Percentiles rank a stretch among this genome's conserved stretches.
Conservation (phyloP, 1,140 invertebrate genomes). For the Gryllus bimaculatus region DNA sequence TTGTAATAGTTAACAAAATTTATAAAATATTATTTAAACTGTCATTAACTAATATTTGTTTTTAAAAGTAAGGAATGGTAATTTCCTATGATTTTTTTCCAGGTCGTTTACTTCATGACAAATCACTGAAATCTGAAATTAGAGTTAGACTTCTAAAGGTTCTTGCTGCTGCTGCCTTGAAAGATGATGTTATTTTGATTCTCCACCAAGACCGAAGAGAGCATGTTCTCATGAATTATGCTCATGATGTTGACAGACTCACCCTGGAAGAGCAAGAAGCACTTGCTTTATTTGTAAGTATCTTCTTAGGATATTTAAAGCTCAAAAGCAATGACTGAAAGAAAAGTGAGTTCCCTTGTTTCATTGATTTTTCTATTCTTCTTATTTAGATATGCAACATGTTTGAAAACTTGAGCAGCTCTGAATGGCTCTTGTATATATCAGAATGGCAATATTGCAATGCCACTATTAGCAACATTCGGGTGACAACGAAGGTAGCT, state of each 20-base stretch:
- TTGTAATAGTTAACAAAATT: no score
- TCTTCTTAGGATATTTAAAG: not conserved
- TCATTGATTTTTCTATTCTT: conserved; percentile 12
- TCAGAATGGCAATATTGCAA: conserved; percentile 75
- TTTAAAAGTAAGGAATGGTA: no score
- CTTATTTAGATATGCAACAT: conserved; percentile 70
- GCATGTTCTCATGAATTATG: conserved; percentile 83
- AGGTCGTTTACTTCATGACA: conserved; percentile 59
- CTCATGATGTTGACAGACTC: conserved; percentile 69
- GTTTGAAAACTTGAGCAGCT: conserved; percentile 79
- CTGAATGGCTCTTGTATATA: conserved; percentile 88
- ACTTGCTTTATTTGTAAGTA: conserved; percentile 68
- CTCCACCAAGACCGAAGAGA: conserved; percentile 82
- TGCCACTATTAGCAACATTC: conserved; percentile 72
- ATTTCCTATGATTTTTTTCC: conserved; percentile 19
- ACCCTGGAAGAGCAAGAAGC: conserved; percentile 67
- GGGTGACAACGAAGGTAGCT: conserved; percentile 82
- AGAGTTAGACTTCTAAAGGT: conserved; percentile 57
- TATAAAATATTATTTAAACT: no score
- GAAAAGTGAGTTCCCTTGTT: not conserved
- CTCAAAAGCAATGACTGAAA: not conserved
- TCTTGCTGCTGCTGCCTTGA: conserved; percentile 63
- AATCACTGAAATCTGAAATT: conserved; percentile 43
- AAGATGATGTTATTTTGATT: conserved; percentile 82
- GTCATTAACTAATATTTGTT: no score